Base-by-base conservation (phyloP, 1,140 invertebrate genomes). In the Pogonognathellus flavescens region DNA sequence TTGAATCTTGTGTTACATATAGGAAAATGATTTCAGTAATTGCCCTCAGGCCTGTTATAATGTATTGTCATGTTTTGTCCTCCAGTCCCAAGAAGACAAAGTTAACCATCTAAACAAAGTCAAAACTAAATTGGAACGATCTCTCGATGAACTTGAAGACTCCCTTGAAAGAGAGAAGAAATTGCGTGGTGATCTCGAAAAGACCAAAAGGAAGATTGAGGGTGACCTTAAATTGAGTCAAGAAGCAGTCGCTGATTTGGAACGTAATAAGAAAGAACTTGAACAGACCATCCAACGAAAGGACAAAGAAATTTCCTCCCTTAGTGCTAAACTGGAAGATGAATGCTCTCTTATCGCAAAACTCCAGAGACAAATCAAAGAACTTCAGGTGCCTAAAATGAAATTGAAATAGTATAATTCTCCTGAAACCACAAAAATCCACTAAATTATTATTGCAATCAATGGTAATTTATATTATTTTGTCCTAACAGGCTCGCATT, bases 281-380 rank as follows among this genome's bases (percentile, higher is more conserved):
- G 98, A 99, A 92, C 97, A 98, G 91, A 96, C 95, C 91, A 96
- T 98, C 90, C 96, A 97, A 91, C 95, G 96, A 91, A 99, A 99
- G 93, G 98, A 99, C 93, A 97, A 97, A 92, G 98, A 99, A 93
- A 94, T 99, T 91, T 95, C 95, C 50, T 97, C 96, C 85, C 93
- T 99, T 88, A 95, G 95, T 89, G 95, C 96, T 92, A 98, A 98
- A 92, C 93, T 99, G 84, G 98, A 99, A 92, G 98, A 99, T 90
- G 98, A 99, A 93, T 97, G 99, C 91, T 95, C 95, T 88, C 93
- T 98, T 89, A 97, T 99, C 89, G 95, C 95, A 91, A 98, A 98
- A 92, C 93, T 97, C 86, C 97, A 98, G 92, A 98, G 97, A 92
- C 97, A 99, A 92, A 98, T 99, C 93, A 99, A 99, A 94, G 98